phyloP scores from a whole-genome alignment of 2,888 invertebrate genomes.

The Platycheirus rosarum region DNA sequence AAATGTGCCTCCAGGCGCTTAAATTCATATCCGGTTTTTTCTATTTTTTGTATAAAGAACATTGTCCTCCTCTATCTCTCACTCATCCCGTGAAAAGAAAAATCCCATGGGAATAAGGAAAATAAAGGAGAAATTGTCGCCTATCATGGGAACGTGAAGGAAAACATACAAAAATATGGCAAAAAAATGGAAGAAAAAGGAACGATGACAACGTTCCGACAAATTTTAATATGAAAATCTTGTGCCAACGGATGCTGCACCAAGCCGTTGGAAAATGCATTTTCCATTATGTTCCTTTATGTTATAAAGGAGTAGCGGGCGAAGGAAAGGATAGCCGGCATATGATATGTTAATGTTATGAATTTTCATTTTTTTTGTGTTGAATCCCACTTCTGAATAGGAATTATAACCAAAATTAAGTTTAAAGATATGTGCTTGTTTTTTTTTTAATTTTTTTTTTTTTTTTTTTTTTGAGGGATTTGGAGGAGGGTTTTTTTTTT shows the following conservation, averaged over 20 bases:
- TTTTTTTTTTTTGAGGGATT: not conserved
- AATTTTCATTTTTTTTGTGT: slow-evolving; percentile 8
- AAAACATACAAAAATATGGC: slow-evolving; percentile 35
- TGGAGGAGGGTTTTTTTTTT: not conserved
- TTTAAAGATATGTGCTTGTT: slow-evolving; percentile 45
- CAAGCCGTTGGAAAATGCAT: slow-evolving; percentile 66
- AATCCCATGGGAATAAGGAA: slow-evolving; percentile 30
- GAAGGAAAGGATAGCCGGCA: not conserved
- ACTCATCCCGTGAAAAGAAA: slow-evolving; percentile 10
- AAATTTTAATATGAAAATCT: slow-evolving; percentile 70
- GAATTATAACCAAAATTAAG: slow-evolving; percentile 53
- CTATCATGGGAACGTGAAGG: slow-evolving; percentile 42
- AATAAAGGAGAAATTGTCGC: slow-evolving; percentile 46
- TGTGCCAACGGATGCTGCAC: slow-evolving; percentile 45
- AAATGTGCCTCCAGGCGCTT: slow-evolving; percentile 55
- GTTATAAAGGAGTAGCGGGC: slow-evolving; percentile 10
- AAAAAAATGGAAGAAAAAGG: slow-evolving; percentile 12
- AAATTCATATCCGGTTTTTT: slow-evolving; percentile 58
- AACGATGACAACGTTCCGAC: slow-evolving; percentile 62
- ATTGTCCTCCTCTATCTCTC: slow-evolving; percentile 1
- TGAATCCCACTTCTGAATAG: slow-evolving; percentile 5
- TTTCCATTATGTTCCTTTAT: slow-evolving; percentile 49
- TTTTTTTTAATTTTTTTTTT: not conserved
- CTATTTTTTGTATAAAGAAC: slow-evolving; percentile 13
- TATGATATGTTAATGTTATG: slow-evolving; percentile 46